These are phyloP conservation scores for Ochropacha duplaris DNA, from an alignment of 2,888 invertebrate genomes.

Conservation along the genomic window DNA sequence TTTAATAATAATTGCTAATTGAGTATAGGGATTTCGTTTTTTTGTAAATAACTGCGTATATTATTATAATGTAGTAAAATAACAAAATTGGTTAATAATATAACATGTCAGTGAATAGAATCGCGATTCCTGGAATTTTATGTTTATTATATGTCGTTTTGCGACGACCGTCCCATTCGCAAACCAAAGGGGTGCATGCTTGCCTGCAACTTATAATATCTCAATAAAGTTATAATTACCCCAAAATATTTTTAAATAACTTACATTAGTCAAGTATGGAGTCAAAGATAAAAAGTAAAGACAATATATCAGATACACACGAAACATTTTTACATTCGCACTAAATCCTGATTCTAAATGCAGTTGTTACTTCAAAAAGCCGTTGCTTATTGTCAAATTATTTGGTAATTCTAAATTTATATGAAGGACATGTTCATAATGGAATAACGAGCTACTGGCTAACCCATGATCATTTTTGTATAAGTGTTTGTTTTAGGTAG, in stretches of 20 bases:
- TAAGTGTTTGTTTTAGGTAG: conserved; percentile 19
- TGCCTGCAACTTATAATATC: too few species aligned
- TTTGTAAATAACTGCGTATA: too few species aligned
- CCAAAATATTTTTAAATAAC: conserved; percentile 15
- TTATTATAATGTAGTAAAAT: too few species aligned
- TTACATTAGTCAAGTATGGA: conserved; percentile 43
- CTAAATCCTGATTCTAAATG: not conserved
- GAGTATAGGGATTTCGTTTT: too few species aligned
- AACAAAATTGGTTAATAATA: too few species aligned
- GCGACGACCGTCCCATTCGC: too few species aligned
- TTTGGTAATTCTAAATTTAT: conserved; percentile 30
- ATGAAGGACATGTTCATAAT: conserved; percentile 19
- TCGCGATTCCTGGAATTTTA: too few species aligned
- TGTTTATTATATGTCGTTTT: too few species aligned
- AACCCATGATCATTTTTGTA: conserved; percentile 22
- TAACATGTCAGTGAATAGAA: too few species aligned
- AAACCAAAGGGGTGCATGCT: too few species aligned
- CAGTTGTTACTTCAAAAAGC: conserved; percentile 13
- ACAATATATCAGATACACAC: conserved; percentile 33
- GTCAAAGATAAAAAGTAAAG: conserved; percentile 36
- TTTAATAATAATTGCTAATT: too few species aligned
- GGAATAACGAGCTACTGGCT: conserved; percentile 21
- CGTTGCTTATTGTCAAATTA: conserved; percentile 17
- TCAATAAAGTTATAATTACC: not conserved
- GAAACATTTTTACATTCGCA: conserved; percentile 43